Evolutionary conservation across 2,888 invertebrate species (phyloP).

Genomic region (Lordiphosa fenestrarum): DNA sequence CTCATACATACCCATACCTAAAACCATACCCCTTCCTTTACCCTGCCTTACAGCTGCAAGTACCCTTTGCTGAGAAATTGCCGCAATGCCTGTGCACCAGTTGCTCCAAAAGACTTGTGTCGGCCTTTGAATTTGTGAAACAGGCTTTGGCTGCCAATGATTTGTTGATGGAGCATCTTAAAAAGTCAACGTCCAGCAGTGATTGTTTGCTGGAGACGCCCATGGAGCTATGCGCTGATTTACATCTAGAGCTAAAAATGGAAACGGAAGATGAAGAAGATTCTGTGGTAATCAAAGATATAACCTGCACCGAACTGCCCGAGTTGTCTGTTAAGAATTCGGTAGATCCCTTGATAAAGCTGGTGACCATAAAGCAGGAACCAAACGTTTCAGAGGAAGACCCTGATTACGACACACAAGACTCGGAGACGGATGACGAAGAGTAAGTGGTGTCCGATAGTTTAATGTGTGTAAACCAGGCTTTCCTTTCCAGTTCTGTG

Average conservation of each 20-base stretch:
- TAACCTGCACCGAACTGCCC: constrained; percentile 48
- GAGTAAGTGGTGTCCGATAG: no score
- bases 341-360: no score
- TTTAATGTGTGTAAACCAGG: no score
- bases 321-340: constrained; percentile 12
- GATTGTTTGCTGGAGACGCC: constrained; percentile 72
- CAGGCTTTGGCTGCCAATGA: constrained; percentile 61
- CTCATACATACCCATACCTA: neutral
- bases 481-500: no score
- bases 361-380: no score
- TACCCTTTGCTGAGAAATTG: constrained; percentile 33
- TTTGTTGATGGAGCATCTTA: constrained; percentile 48
- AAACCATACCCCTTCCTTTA: neutral
- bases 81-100: constrained; percentile 62
- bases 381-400: no score
- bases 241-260: constrained; percentile 62
- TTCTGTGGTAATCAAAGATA: constrained; percentile 14
- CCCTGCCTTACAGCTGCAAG: constrained; percentile 30
- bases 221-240: constrained; percentile 68
- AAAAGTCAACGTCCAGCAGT: constrained; percentile 13
- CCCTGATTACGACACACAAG: no score
- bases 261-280: constrained; percentile 56
- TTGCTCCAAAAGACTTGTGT: constrained; percentile 61
- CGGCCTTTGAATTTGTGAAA: constrained; percentile 63
- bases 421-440: no score